A percentile compares a stretch with the other conserved stretches of the same genome.
Conservation (phyloP, 2,888 invertebrate genomes). For the Chaetogeoica ovagalla region DNA sequence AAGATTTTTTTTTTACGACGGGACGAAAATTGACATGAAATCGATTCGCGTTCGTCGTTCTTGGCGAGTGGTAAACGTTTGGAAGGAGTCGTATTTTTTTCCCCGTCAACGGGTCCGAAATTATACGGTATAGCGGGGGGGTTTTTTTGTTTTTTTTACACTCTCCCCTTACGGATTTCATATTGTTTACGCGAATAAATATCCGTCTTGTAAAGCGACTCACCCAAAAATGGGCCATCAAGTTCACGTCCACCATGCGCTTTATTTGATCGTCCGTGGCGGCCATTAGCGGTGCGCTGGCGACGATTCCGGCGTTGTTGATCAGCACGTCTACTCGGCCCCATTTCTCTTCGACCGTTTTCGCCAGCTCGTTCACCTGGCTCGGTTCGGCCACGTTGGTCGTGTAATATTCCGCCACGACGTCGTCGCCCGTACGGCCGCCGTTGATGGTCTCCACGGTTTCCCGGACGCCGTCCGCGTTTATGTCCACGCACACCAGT, state of each 20-base stretch:
- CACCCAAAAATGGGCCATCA: constrained; percentile 62
- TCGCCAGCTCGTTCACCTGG: constrained; percentile 25
- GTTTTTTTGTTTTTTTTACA: too few species aligned
- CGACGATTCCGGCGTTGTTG: constrained; percentile 62
- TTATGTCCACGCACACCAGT: constrained; percentile 56
- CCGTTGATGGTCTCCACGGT: constrained; percentile 57
- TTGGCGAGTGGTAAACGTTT: too few species aligned
- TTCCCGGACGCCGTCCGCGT: constrained; percentile 55
- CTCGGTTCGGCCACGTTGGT: constrained; percentile 55
- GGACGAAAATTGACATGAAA: too few species aligned
- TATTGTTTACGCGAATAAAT: too few species aligned
- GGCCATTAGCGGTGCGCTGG: constrained; percentile 60
- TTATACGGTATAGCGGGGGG: too few species aligned
- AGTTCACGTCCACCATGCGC: constrained; percentile 61
- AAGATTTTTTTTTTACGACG: too few species aligned
- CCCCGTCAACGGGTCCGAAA: too few species aligned
- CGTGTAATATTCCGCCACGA: constrained; percentile 59
- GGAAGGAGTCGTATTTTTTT: too few species aligned
- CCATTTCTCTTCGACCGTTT: constrained; percentile 38
- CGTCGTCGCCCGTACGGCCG: constrained; percentile 58
- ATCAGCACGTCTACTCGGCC: constrained; percentile 61
- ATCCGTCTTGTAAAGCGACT: constrained; percentile 53
- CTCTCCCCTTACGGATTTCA: too few species aligned
- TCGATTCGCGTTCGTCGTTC: too few species aligned
- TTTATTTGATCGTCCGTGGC: constrained; percentile 60